Evolutionary conservation across 2,888 invertebrate genomes (phyloP).

Genomic region (Zaprionus obscuricornis): DNA sequence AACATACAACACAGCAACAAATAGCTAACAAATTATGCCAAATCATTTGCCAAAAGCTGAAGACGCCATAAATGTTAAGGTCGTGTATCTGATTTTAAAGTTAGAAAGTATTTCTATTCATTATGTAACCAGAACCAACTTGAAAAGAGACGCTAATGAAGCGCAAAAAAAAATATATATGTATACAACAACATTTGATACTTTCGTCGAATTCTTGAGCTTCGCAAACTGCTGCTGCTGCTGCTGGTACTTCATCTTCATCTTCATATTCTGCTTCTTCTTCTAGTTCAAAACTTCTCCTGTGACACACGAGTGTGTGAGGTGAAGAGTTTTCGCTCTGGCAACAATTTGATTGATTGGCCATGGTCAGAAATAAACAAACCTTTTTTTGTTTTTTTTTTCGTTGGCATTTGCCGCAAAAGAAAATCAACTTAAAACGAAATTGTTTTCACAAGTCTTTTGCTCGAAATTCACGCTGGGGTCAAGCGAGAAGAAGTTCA

Average conservation of each 20-base stretch:
- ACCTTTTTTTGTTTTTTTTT: slow-evolving; percentile 13
- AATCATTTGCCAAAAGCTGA: slow-evolving; percentile 49
- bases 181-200: slow-evolving; percentile 53
- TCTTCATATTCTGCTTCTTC: no score
- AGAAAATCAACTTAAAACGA: slow-evolving; percentile 44
- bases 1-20: neutral
- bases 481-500: slow-evolving; percentile 49
- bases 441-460: slow-evolving; percentile 66
- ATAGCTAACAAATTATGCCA: slow-evolving; percentile 23
- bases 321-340: slow-evolving; percentile 20
- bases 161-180: slow-evolving; percentile 24
- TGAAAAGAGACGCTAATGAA: slow-evolving; percentile 70
- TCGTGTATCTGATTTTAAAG: slow-evolving; percentile 38
- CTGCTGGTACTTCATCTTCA: no score
- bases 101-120: slow-evolving; percentile 65
- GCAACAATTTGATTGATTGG: slow-evolving; percentile 67
- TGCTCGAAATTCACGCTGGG: slow-evolving; percentile 51
- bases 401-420: slow-evolving; percentile 1
- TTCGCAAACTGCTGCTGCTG: no score
- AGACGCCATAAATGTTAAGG: slow-evolving; percentile 52
- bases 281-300: no score
- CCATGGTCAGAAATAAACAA: slow-evolving; percentile 54
- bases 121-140: slow-evolving; percentile 71
- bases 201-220: slow-evolving; percentile 53
- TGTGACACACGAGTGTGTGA: no score